Conservation (phyloP, 2,888 invertebrate species). For the Enchytraeus crypticus region DNA sequence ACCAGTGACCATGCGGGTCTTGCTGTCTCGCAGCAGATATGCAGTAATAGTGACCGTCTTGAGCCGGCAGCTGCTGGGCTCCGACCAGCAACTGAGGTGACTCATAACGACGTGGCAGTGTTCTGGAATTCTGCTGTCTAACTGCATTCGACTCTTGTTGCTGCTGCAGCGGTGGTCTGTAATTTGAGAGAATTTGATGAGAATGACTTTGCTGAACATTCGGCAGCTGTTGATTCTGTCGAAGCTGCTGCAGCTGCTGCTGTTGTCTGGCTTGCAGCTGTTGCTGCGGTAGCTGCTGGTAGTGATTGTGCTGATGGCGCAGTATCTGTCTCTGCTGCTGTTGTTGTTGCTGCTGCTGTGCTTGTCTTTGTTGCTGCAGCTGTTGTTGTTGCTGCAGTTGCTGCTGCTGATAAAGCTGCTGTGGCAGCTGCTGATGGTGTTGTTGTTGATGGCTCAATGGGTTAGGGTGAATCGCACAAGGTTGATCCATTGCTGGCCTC, state of each 20-base stretch:
- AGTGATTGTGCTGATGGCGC: slow-evolving; percentile 12
- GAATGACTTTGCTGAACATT: not conserved
- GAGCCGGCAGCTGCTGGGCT: too few species aligned
- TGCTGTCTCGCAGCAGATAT: too few species aligned
- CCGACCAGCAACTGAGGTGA: not conserved
- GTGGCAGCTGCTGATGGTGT: not conserved
- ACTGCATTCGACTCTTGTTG: not conserved
- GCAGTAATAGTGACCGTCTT: too few species aligned
- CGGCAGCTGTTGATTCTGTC: slow-evolving; percentile 1
- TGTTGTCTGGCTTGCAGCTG: not conserved
- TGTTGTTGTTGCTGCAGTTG: slow-evolving; percentile 14
- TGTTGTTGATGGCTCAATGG: too few species aligned
- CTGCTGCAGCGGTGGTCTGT: too few species aligned
- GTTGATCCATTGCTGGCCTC: too few species aligned
- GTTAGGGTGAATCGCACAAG: too few species aligned
- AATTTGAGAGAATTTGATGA: too few species aligned
- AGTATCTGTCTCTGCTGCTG: slow-evolving; percentile 5
- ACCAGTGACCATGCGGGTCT: too few species aligned
- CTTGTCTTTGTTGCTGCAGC: slow-evolving; percentile 15
- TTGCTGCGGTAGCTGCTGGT: not conserved
- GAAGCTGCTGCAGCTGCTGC: slow-evolving; percentile 5
- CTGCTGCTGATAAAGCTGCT: slow-evolving; percentile 6
- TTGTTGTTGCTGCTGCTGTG: slow-evolving; percentile 4
- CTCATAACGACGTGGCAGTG: not conserved
- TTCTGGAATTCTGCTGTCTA: not conserved